These are phyloP conservation scores for Epizoanthus stellaris DNA, from an alignment of 92 coral and sea anemone species.

Conservation along the genomic window DNA sequence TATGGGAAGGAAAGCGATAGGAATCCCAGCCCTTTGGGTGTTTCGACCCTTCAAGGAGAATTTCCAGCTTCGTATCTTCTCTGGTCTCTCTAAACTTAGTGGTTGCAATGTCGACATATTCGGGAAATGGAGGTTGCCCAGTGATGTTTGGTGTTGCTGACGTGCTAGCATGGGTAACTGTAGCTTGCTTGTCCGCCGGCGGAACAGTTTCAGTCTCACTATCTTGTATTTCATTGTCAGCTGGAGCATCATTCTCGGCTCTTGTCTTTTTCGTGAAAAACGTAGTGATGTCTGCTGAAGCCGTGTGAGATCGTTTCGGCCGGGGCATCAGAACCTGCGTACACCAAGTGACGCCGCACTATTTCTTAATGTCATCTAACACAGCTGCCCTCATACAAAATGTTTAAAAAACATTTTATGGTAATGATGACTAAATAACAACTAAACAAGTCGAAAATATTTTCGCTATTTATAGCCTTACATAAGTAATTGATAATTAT, in stretches of 20 bases:
- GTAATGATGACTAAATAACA: neutral
- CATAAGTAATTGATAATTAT: slow-evolving; percentile 12
- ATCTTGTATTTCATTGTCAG: slow-evolving; percentile 34
- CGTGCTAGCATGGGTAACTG: slow-evolving; percentile 34
- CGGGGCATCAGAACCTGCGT: slow-evolving; percentile 35
- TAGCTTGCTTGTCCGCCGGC: slow-evolving; percentile 10
- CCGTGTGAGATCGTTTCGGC: slow-evolving; percentile 32
- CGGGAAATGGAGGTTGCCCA: slow-evolving; percentile 50
- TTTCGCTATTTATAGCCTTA: slow-evolving; percentile 18
- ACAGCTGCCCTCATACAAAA: slow-evolving; percentile 24
- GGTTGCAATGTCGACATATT: slow-evolving; percentile 46
- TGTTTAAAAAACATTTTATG: slow-evolving; percentile 23
- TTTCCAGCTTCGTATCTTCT: slow-evolving; percentile 32
- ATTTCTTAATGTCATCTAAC: slow-evolving; percentile 34
- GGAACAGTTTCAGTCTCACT: slow-evolving; percentile 27
- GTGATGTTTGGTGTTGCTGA: slow-evolving; percentile 43
- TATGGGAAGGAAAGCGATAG: slow-evolving; percentile 36
- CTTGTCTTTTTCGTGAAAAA: slow-evolving; percentile 14
- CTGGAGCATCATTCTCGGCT: slow-evolving; percentile 36
- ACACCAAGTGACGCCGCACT: slow-evolving; percentile 16
- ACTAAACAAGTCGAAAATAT: neutral
- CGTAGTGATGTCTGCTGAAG: slow-evolving; percentile 30
- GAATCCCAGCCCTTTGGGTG: slow-evolving; percentile 46
- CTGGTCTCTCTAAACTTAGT: slow-evolving; percentile 42
- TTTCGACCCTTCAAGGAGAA: slow-evolving; percentile 38